A percentile compares a stretch with the other conserved stretches of the same genome.
phyloP scores from a whole-genome alignment of 2,797 vertebrate genomes.

The Microhierax caerulescens region DNA sequence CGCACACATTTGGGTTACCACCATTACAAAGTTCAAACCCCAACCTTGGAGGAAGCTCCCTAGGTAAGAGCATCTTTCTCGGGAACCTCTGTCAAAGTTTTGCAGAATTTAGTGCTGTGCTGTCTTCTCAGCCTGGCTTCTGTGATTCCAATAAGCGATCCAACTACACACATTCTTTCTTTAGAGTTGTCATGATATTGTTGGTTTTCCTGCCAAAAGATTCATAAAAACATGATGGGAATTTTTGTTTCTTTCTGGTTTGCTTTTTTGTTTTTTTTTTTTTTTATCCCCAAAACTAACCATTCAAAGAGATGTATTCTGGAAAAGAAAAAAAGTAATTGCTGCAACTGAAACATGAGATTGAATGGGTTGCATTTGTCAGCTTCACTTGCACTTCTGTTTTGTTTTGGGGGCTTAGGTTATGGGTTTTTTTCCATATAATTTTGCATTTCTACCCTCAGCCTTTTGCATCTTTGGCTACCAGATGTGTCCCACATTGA shows the following conservation, averaged over 20 bases:
- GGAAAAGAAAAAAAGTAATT: background rate
- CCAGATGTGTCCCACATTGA: conserved; percentile 99
- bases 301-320: background rate
- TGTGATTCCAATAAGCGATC: conserved; percentile 52
- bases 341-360: background rate
- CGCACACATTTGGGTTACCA: background rate
- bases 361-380: background rate
- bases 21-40: conserved; percentile 7
- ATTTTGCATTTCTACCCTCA: conserved; percentile 97
- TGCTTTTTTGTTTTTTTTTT: background rate
- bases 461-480: conserved; percentile 97
- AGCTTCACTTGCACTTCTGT: conserved; percentile 33
- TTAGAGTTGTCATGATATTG: conserved; percentile 35
- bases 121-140: background rate
- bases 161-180: conserved; percentile 50
- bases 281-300: background rate
- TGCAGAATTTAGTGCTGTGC: conserved; percentile 3
- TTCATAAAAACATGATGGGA: conserved; percentile 22
- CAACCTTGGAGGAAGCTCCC: background rate
- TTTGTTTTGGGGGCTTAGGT: conserved; percentile 61
- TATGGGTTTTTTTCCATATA: conserved; percentile 89
- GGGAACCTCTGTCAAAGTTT: conserved; percentile 39
- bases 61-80: conserved; percentile 27
- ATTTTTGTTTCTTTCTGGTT: conserved; percentile 3
- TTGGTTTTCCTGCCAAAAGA: conserved; percentile 49